phyloP scores from a whole-genome alignment of 2,888 invertebrate species.

The Apeira syringaria region DNA sequence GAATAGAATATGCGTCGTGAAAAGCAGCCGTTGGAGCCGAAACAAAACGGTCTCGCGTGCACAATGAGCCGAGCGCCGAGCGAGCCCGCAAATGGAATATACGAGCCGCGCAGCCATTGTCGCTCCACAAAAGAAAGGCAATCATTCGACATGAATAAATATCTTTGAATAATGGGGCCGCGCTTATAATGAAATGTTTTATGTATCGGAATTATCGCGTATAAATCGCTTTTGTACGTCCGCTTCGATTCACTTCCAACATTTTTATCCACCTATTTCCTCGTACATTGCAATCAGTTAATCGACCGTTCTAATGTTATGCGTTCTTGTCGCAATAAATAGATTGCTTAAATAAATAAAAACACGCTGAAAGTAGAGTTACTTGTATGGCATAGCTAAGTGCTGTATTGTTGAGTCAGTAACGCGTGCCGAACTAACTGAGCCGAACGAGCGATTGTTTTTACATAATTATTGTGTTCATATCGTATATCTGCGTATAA shows the following conservation, averaged over 20 bases:
- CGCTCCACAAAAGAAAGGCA: constrained; percentile 80
- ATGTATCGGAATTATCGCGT: constrained; percentile 75
- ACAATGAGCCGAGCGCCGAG: constrained; percentile 58
- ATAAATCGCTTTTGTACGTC: constrained; percentile 65
- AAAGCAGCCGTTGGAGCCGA: constrained; percentile 57
- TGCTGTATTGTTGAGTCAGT: constrained; percentile 35
- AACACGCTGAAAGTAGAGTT: constrained; percentile 17
- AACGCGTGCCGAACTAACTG: constrained; percentile 43
- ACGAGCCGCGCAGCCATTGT: constrained; percentile 73
- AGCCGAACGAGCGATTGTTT: constrained; percentile 34
- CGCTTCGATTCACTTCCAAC: constrained; percentile 46
- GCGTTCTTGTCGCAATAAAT: constrained; percentile 29
- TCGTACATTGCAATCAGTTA: constrained; percentile 37
- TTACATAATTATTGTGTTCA: constrained; percentile 17
- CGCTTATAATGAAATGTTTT: constrained; percentile 79
- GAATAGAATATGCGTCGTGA: constrained; percentile 62
- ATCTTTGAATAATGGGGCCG: constrained; percentile 79
- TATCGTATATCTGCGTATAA: constrained; percentile 2
- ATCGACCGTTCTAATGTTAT: constrained; percentile 34
- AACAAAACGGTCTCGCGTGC: constrained; percentile 72
- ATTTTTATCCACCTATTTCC: constrained; percentile 44
- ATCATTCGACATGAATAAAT: constrained; percentile 83
- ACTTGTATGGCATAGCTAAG: constrained; percentile 31
- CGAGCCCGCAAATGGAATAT: constrained; percentile 72
- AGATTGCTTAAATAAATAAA: constrained; percentile 33